A percentile compares a stretch with the other conserved stretches of the same genome.
These are phyloP conservation scores for Galeopterus variegatus DNA, from an alignment of 2,113 vertebrate species.

Conservation along the genomic window DNA sequence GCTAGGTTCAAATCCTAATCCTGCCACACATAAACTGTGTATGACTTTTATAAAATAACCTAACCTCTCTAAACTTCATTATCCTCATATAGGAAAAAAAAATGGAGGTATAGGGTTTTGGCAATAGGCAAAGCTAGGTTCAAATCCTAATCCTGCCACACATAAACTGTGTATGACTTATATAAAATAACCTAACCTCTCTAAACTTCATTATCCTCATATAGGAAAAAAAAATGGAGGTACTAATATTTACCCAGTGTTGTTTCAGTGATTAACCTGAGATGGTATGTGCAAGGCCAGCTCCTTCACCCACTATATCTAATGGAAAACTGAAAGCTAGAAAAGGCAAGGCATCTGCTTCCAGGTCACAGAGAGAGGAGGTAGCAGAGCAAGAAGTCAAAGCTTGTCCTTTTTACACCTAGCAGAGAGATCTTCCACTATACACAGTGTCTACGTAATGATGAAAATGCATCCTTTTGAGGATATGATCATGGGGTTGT, in stretches of 20 bases:
- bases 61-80: background rate
- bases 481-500: background rate
- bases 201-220: background rate
- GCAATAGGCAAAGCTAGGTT: background rate
- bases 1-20: background rate
- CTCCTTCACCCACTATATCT: background rate
- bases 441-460: background rate
- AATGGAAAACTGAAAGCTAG: background rate
- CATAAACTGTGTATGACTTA: background rate
- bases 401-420: background rate
- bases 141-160: background rate
- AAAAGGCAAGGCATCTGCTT: background rate
- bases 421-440: background rate
- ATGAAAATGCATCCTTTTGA: background rate
- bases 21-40: background rate
- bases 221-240: background rate
- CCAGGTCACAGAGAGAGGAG: background rate
- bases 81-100: background rate
- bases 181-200: background rate
- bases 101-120: background rate
- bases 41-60: background rate
- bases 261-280: background rate
- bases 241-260: background rate
- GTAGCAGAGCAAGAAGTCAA: background rate
- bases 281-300: background rate